Conservation (phyloP, 2,888 invertebrate genomes). For the Caenorhabditis sp. region DNA sequence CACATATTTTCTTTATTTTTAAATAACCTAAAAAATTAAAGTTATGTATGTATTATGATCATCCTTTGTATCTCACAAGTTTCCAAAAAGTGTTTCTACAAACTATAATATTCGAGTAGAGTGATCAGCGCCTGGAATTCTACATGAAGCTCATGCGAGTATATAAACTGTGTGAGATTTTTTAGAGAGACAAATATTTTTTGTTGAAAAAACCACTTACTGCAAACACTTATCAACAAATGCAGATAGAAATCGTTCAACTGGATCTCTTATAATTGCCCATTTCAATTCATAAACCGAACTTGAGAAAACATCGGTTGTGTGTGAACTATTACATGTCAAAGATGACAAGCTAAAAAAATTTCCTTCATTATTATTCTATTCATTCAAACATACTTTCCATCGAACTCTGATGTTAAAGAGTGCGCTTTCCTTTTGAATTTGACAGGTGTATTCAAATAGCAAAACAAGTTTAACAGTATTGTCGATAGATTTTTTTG, state of each 20-base stretch:
- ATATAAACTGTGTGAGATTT: too few species aligned
- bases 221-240: conserved; percentile 37
- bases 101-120: too few species aligned
- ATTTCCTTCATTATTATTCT: neutral
- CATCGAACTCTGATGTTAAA: conserved; percentile 18
- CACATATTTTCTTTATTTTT: too few species aligned
- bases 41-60: too few species aligned
- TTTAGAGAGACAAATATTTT: too few species aligned
- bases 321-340: conserved; percentile 29
- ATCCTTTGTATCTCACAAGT: too few species aligned
- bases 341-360: conserved; percentile 13
- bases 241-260: conserved; percentile 27
- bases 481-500: conserved; percentile 37
- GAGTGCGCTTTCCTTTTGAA: conserved; percentile 15
- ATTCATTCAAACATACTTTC: conserved; percentile 7
- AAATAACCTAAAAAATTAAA: too few species aligned
- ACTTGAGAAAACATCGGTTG: conserved; percentile 14
- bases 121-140: too few species aligned
- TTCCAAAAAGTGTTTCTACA: too few species aligned
- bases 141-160: too few species aligned
- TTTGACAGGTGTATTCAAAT: conserved; percentile 25
- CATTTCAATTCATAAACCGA: conserved; percentile 15
- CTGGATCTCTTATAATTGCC: conserved; percentile 26
- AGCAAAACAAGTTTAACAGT: conserved; percentile 29
- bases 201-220: too few species aligned